Conservation (phyloP, 1,140 invertebrate genomes). For the Reticulitermes speratus region DNA sequence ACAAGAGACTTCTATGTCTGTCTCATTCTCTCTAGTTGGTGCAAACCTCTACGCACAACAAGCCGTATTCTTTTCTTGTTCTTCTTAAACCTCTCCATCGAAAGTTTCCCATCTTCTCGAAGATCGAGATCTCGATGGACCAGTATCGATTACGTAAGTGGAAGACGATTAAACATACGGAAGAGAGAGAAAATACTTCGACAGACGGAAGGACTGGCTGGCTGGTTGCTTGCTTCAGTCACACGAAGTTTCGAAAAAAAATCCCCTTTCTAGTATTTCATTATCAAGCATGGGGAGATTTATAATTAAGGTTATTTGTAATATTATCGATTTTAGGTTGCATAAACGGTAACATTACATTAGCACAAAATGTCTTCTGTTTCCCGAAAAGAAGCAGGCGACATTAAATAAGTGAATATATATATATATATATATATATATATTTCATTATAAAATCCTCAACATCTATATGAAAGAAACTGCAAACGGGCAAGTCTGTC, state of each 20-base stretch:
- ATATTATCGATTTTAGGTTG: background rate
- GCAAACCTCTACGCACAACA: background rate
- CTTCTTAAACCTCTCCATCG: background rate
- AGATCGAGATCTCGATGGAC: conserved; percentile 20
- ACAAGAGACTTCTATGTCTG: background rate
- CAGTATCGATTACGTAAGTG: conserved; percentile 17
- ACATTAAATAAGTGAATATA: too few species aligned
- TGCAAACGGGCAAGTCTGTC: too few species aligned
- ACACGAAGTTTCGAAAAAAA: background rate
- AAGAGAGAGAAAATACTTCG: background rate
- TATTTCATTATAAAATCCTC: too few species aligned
- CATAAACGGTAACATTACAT: too few species aligned
- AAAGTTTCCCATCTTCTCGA: background rate
- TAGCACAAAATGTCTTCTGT: too few species aligned
- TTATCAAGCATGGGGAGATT: background rate
- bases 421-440: too few species aligned
- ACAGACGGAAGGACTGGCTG: background rate
- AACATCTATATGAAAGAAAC: too few species aligned
- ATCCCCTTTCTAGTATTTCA: background rate
- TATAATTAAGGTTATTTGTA: background rate
- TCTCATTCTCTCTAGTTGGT: background rate
- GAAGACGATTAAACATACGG: background rate
- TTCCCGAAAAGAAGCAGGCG: too few species aligned
- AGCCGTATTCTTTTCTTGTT: background rate
- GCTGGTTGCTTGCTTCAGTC: background rate